Evolutionary conservation across 2,888 invertebrate genomes (phyloP), one percentile per base, ranked within the genome.

Genomic region (Caenorhabditis sp.): DNA sequence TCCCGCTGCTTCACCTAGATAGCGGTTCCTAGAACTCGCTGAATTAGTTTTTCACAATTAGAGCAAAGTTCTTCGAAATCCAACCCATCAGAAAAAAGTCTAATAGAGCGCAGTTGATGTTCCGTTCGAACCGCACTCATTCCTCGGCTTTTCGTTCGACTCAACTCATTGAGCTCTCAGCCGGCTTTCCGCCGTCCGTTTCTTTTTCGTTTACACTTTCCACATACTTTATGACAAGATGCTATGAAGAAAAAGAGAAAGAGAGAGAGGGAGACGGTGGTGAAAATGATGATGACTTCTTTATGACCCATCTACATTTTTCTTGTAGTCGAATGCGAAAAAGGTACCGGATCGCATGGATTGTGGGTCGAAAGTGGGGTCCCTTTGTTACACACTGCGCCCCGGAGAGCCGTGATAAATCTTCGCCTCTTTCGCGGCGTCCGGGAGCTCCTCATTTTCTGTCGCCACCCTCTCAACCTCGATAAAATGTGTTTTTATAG

Each of bases 331-430:
- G 24, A 46, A 2, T 11, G 8, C 41, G 13, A 56, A 56, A 56
- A 55, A 55, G 41, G 55, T 39, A 39, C 26, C 8, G 2, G 22
- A 8, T 15, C 24, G 17, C 46, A 46, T 46, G 46, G 24, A 46
- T 24, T 11, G 41, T 20, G 15, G 43, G 30, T 27, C 30, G 43
- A 46, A 45, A 48, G 22, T 35, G 20, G 50, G 50, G 50, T n/a
- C 22, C 24, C 32, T 37, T 37, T 56, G 46, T 65, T 65, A 65
- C 65, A 65, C 65, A 15, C 22, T 22, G 15, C 13, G 24, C 26
- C 46, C 30, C 45, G 15, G 37, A 37, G 43, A 52, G 22, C 45
- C 32, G 68, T 59, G 68, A 68, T 68, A 68, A 68, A 68, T 68
- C 68, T 56, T 66, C 46, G 17, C 15, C 15, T 43, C 63, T 26